Percentiles rank a stretch among this genome's conserved stretches.
Evolutionary conservation across 1,140 invertebrate species (phyloP).

Genomic region (Lysiphlebus fabarum): DNA sequence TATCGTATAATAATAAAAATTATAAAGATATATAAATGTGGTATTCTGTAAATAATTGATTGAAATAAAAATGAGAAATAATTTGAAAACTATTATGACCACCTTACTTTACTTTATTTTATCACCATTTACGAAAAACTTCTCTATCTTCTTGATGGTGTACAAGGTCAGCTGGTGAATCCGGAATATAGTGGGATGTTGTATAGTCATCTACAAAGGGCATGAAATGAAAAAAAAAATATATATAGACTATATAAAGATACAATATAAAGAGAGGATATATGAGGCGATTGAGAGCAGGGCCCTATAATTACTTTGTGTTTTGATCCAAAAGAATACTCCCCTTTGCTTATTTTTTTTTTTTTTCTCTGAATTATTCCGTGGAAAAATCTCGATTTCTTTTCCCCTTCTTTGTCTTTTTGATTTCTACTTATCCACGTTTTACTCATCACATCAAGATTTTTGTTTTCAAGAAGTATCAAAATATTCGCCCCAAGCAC

Average conservation of each 20-base stretch:
- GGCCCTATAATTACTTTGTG: constrained; percentile 38
- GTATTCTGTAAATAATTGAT: neutral
- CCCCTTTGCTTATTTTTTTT: constrained; percentile 4
- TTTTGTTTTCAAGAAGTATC: constrained; percentile 3
- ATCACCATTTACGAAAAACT: neutral
- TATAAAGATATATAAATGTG: neutral
- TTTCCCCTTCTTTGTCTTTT: neutral
- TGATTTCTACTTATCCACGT: constrained; percentile 1
- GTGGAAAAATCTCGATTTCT: constrained; percentile 23
- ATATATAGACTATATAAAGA: neutral
- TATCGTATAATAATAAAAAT: neutral
- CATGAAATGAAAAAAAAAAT: too few species aligned
- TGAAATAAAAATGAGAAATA: too few species aligned
- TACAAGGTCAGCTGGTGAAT: constrained; percentile 47
- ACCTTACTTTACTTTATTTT: too few species aligned
- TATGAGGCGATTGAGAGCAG: constrained; percentile 22
- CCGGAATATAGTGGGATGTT: constrained; percentile 40
- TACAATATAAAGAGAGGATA: constrained; percentile 19
- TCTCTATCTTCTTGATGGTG: constrained; percentile 19
- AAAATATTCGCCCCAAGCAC: constrained; percentile 1
- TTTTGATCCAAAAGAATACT: constrained; percentile 30
- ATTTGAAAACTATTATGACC: too few species aligned
- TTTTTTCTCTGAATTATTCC: constrained; percentile 32
- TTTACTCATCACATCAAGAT: neutral
- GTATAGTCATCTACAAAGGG: neutral